Conservation (phyloP, 2,888 invertebrate genomes). For the Cephus spinipes region DNA sequence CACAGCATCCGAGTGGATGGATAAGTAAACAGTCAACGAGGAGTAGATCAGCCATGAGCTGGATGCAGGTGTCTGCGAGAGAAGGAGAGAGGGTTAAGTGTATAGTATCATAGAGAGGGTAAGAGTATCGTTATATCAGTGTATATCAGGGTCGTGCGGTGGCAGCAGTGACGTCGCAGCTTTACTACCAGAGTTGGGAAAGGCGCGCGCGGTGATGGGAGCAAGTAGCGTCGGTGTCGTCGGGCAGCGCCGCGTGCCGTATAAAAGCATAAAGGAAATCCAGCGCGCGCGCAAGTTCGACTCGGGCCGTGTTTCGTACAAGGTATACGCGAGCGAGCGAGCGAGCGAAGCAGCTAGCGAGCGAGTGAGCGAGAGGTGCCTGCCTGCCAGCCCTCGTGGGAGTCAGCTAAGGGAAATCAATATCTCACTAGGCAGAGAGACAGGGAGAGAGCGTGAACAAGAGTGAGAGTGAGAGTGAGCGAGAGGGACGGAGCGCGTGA, state of each 20-base stretch:
- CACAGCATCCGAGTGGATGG: too few species aligned
- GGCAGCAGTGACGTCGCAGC: too few species aligned
- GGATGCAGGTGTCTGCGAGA: too few species aligned
- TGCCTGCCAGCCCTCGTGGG: slow-evolving; percentile 58
- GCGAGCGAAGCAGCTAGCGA: slow-evolving; percentile 4
- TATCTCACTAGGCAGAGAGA: slow-evolving; percentile 62
- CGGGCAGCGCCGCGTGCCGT: neutral
- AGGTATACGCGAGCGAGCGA: slow-evolving; percentile 7
- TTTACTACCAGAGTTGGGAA: too few species aligned
- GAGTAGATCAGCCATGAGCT: too few species aligned
- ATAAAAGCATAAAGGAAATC: slow-evolving; percentile 5
- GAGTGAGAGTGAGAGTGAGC: slow-evolving; percentile 37
- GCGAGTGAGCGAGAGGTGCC: slow-evolving; percentile 19
- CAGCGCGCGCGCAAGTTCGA: neutral
- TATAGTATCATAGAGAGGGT: too few species aligned
- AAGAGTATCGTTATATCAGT: too few species aligned
- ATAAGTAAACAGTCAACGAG: too few species aligned
- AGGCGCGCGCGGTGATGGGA: too few species aligned
- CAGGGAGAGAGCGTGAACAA: slow-evolving; percentile 29
- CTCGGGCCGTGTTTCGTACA: slow-evolving; percentile 2
- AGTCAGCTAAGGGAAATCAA: slow-evolving; percentile 66
- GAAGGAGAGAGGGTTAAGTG: too few species aligned
- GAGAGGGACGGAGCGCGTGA: slow-evolving; percentile 26
- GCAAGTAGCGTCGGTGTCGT: slow-evolving; percentile 1
- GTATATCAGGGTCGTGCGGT: too few species aligned